These are phyloP conservation scores for Heliconius ethilla DNA, from an alignment of 2,888 invertebrate genomes.

Conservation along the genomic window DNA sequence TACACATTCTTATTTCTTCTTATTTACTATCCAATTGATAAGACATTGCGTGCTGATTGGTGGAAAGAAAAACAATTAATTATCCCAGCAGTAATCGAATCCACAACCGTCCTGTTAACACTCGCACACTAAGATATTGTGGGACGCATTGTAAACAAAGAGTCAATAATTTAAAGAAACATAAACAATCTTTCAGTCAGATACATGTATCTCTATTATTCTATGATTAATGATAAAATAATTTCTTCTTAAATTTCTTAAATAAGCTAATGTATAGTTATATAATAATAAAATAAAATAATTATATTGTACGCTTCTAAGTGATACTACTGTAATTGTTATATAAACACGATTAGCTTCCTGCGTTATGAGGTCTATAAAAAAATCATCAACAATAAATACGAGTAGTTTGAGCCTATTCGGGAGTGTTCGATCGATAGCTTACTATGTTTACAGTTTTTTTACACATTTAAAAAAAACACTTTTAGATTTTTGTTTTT, in stretches of 20 bases:
- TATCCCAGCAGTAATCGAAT: no score
- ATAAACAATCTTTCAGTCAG: neutral
- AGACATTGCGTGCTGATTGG: no score
- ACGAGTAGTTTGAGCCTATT: constrained; percentile 6
- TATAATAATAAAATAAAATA: no score
- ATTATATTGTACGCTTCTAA: neutral
- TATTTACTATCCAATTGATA: no score
- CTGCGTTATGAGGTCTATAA: constrained; percentile 13
- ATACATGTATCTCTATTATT: neutral
- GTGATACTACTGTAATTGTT: constrained; percentile 3
- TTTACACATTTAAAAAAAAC: neutral
- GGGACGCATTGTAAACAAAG: neutral
- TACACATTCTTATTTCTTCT: no score
- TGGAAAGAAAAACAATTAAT: no score
- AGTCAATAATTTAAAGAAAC: neutral
- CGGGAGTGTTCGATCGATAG: constrained; percentile 12
- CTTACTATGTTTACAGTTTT: constrained; percentile 7
- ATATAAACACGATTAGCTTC: constrained; percentile 4
- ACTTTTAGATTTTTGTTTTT: neutral
- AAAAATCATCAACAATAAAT: constrained; percentile 23
- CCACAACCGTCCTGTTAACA: no score
- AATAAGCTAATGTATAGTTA: neutral
- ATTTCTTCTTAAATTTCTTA: neutral
- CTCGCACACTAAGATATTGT: neutral
- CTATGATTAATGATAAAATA: neutral